Evolutionary conservation across 2,113 vertebrate genomes (phyloP).

Genomic region (Dromas ardeola): DNA sequence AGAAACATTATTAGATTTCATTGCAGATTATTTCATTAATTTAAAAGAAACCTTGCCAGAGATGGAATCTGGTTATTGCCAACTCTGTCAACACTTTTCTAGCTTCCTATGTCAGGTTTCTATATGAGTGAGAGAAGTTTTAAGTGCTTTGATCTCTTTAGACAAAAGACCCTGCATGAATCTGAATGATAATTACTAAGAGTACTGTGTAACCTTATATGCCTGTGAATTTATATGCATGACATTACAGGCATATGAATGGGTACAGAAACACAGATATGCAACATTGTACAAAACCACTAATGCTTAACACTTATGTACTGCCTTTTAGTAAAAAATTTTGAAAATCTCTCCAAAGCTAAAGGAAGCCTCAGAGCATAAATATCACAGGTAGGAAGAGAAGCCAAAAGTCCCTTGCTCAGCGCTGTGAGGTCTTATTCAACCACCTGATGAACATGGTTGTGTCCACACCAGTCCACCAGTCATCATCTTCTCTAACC

Average conservation of each 20-base stretch:
- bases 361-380: background rate
- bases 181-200: background rate
- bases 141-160: background rate
- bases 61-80: background rate
- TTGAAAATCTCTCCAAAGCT: background rate
- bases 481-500: background rate
- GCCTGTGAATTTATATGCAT: background rate
- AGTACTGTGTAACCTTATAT: background rate
- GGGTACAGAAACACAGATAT: fast-evolving
- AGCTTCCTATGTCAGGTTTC: background rate
- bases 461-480: background rate
- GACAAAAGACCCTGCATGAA: background rate
- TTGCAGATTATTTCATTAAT: background rate
- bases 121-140: background rate
- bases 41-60: background rate
- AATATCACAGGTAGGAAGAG: background rate
- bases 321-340: background rate
- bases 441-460: background rate
- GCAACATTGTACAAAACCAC: background rate
- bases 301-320: background rate
- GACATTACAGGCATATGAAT: background rate
- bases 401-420: background rate
- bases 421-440: background rate
- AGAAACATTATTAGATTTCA: background rate
- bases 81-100: background rate